Percentiles rank a stretch among this genome's conserved stretches.
These are phyloP conservation scores for Pseudococcus viburni DNA, from an alignment of 2,888 invertebrate genomes.

Conservation along the genomic window DNA sequence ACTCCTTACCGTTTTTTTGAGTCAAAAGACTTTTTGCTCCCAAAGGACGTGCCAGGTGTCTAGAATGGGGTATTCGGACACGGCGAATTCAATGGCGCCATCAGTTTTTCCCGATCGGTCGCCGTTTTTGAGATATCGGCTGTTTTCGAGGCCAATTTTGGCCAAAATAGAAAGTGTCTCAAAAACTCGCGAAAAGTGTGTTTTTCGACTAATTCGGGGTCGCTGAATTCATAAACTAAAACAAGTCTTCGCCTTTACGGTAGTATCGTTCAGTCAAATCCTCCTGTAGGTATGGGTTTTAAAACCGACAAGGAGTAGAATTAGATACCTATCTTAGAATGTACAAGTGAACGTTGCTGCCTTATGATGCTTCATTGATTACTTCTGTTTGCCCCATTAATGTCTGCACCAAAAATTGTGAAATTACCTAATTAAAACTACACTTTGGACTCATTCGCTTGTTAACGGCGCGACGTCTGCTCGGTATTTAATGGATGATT, in stretches of 20 bases:
- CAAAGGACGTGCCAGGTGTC: too few relatives aligned
- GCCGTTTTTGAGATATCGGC: too few relatives aligned
- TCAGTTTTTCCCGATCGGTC: too few relatives aligned
- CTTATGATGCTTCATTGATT: constrained; percentile 57
- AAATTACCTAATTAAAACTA: constrained; percentile 45
- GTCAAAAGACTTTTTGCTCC: too few relatives aligned
- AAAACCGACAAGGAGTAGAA: constrained; percentile 28
- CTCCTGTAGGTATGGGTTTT: constrained; percentile 43
- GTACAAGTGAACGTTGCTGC: constrained; percentile 8
- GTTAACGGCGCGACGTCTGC: constrained; percentile 50
- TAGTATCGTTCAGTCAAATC: constrained; percentile 1
- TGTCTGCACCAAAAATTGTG: constrained; percentile 30
- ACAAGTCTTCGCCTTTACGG: constrained; percentile 46
- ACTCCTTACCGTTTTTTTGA: too few relatives aligned
- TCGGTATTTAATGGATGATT: constrained; percentile 61
- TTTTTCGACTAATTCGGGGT: too few relatives aligned
- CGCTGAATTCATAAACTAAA: constrained; percentile 30
- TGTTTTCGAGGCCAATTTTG: too few relatives aligned
- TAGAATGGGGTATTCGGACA: too few relatives aligned
- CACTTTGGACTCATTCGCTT: constrained; percentile 29
- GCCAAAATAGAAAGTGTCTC: too few relatives aligned
- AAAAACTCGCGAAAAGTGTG: too few relatives aligned
- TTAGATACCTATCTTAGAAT: constrained; percentile 51
- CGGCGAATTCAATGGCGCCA: too few relatives aligned
- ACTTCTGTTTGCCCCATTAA: constrained; percentile 57